phyloP scores from a whole-genome alignment of 2,797 vertebrate genomes.

The Mormyrops attenuatus region DNA sequence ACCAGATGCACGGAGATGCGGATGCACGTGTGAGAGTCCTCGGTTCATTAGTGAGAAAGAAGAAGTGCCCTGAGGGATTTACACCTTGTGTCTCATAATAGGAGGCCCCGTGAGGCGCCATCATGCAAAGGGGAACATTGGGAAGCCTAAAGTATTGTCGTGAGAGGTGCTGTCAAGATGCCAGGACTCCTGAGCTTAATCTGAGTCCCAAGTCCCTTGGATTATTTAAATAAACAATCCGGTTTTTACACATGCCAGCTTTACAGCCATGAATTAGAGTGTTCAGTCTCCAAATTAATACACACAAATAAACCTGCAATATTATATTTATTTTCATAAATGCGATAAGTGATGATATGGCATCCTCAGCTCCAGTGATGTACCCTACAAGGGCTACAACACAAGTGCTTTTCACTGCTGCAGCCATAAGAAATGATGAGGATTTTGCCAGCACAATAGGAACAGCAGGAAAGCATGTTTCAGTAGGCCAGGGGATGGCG shows the following conservation, averaged over 20 bases:
- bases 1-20: slow-evolving; percentile 55
- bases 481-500: background rate
- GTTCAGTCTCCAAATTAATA: background rate
- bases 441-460: background rate
- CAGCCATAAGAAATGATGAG: background rate
- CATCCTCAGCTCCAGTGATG: background rate
- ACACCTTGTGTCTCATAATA: background rate
- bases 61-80: background rate
- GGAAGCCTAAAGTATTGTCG: background rate
- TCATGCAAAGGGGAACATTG: background rate
- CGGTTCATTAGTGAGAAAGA: background rate
- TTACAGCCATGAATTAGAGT: background rate
- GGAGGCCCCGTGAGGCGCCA: background rate
- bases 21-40: background rate
- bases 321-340: background rate
- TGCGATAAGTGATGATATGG: background rate
- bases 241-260: background rate
- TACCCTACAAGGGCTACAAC: background rate
- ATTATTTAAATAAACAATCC: background rate
- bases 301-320: background rate
- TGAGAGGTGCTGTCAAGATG: background rate
- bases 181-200: background rate
- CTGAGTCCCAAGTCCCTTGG: background rate
- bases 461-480: background rate
- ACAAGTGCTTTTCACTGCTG: background rate